phyloP scores from a whole-genome alignment of 2,797 vertebrate genomes.

The Centroberyx gerrardi region DNA sequence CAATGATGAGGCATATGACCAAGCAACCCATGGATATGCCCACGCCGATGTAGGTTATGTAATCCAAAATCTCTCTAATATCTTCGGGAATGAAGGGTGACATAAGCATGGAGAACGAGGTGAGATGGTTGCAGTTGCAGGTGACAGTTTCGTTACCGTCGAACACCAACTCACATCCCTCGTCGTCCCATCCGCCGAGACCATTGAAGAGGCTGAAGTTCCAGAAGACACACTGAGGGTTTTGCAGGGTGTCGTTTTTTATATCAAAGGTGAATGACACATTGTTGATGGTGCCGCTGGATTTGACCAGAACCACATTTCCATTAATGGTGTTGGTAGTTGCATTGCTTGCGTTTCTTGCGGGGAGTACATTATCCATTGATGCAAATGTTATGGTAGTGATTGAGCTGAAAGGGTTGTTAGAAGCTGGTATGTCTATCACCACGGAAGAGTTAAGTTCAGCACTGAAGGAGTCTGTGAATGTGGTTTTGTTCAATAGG shows the following conservation, averaged over 20 bases:
- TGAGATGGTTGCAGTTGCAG: conserved; percentile 86
- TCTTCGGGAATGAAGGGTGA: conserved; percentile 70
- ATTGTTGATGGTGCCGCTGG: conserved; percentile 71
- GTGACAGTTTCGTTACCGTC: conserved; percentile 49
- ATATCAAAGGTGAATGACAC: conserved; percentile 86
- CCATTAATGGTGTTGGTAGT: conserved; percentile 74
- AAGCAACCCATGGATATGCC: conserved; percentile 90
- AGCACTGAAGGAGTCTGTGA: conserved; percentile 50
- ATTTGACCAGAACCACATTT: conserved; percentile 83
- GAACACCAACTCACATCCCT: conserved; percentile 78
- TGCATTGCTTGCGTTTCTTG: conserved; percentile 53
- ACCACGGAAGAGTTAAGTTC: conserved; percentile 78
- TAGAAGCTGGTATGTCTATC: conserved; percentile 71
- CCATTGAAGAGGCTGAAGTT: conserved; percentile 81
- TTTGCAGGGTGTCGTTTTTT: conserved; percentile 42
- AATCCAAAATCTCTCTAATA: conserved; percentile 52
- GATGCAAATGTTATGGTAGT: conserved; percentile 86
- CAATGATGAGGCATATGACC: conserved; percentile 89
- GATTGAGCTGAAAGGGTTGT: conserved; percentile 40
- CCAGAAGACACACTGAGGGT: conserved; percentile 91
- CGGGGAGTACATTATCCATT: conserved; percentile 77
- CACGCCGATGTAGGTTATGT: conserved; percentile 91
- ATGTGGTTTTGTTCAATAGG: conserved; percentile 73
- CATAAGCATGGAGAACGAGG: conserved; percentile 95
- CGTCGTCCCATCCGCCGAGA: conserved; percentile 84